Evolutionary conservation across 2,888 invertebrate species (phyloP), one percentile per base, ranked within the genome.

Genomic region (Ophion ellenae): DNA sequence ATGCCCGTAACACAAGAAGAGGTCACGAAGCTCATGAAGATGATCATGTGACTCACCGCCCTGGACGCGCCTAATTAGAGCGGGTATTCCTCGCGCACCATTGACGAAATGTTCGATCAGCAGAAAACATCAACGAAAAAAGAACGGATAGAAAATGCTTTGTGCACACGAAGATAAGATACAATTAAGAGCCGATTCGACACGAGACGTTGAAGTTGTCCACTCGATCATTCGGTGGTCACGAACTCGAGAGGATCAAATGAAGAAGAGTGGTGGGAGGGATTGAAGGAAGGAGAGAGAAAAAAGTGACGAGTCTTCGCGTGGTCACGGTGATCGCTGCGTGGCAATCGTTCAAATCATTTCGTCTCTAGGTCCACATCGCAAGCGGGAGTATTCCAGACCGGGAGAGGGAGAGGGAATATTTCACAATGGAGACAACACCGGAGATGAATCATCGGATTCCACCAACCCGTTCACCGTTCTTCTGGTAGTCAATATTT

Each of bases 331-430:
- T 73, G 74, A 84, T 77, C 84, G 71, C 71, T 83, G 80, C 80
- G 73, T 87, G 85, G 86, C 86, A 87, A 87, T 86, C 85, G 85
- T 86, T 86, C 85, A 81, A 86, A 86, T 85, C 87, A 81, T 83
- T 80, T 81, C 14, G 28, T 53, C 17, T 73, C 7, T 28, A 47
- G n/a, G n/a, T 47, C 20, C 47, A 24, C 32, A 47, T 47, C 11
- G 47, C 47, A 4, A 47, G 47, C 14, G 40, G 40, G 47, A 14
- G 47, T 47, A 47, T 47, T 47, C 47, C 3, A 14, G 47, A 74
- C 36, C 32, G 80, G 67, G 47, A 70, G 70, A 77, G 74, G 67
- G 63, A 59, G 81, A 36, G 82, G 66, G 40, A 73, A 64, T 36
- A 59, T 81, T 84, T 78, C 74, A 87, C 84, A 88, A 87, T 88